These are phyloP conservation scores for Cyprinus carpio DNA, from an alignment of 2,113 vertebrate genomes.

Conservation along the genomic window DNA sequence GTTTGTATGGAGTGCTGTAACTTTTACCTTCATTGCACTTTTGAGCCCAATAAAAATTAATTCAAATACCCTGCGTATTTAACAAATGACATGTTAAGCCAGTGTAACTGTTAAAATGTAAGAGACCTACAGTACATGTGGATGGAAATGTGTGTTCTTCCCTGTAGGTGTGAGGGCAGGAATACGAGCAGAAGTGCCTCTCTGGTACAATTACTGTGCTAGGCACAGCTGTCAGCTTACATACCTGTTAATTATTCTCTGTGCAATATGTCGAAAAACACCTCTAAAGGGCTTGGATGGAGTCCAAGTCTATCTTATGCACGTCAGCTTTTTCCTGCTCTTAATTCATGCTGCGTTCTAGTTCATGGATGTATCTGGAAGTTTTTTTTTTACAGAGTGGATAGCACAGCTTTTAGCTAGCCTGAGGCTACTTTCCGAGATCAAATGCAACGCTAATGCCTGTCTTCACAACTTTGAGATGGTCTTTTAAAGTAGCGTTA, in stretches of 20 bases:
- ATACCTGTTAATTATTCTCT: slow-evolving; percentile 48
- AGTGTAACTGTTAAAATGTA: not conserved
- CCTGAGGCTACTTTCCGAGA: not conserved
- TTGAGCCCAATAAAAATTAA: not conserved
- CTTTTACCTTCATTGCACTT: not conserved
- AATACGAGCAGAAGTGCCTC: slow-evolving; percentile 23
- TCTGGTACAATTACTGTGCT: slow-evolving; percentile 26
- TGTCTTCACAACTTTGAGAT: slow-evolving; percentile 21
- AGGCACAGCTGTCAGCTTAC: slow-evolving; percentile 33
- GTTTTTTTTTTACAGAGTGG: not conserved
- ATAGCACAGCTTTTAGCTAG: not conserved
- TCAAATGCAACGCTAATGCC: not conserved
- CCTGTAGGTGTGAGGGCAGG: slow-evolving; percentile 10
- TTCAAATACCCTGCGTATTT: not conserved
- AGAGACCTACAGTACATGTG: not conserved
- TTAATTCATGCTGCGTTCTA: not conserved
- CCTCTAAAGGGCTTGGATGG: not conserved
- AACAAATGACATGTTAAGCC: not conserved
- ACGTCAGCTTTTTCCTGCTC: slow-evolving; percentile 8
- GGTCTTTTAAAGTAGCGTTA: not conserved
- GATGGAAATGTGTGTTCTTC: slow-evolving; percentile 3
- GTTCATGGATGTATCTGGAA: not conserved
- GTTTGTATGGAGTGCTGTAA: not conserved
- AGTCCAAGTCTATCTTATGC: slow-evolving; percentile 3
- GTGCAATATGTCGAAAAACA: slow-evolving; percentile 16